Percentiles rank a stretch among this genome's conserved stretches.
Evolutionary conservation across 2,888 invertebrate species (phyloP).

Genomic region (Cryptosula pallasiana): DNA sequence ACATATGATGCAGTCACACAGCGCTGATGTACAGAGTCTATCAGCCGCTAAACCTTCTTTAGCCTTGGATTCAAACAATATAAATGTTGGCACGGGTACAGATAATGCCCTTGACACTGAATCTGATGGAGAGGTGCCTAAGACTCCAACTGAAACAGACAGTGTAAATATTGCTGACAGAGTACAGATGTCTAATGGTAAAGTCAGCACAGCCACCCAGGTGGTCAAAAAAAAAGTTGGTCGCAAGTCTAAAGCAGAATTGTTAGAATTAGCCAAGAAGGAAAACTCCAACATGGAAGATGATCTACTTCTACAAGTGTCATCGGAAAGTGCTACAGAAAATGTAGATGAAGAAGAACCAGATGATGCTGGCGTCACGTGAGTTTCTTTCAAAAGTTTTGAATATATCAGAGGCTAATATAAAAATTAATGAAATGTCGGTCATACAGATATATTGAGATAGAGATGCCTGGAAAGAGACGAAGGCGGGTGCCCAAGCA

Average conservation of each 20-base stretch:
- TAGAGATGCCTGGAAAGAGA: slow-evolving; percentile 12
- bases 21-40: slow-evolving; percentile 21
- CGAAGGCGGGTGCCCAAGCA: slow-evolving; percentile 1
- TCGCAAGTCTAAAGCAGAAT: slow-evolving; percentile 33
- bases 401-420: not conserved
- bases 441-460: slow-evolving; percentile 10
- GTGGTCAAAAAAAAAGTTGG: slow-evolving; percentile 32
- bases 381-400: too few relatives aligned
- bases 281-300: slow-evolving; percentile 25
- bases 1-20: slow-evolving; percentile 47
- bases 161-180: slow-evolving; percentile 17
- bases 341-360: slow-evolving; percentile 24
- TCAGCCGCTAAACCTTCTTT: not conserved
- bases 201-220: slow-evolving; percentile 20
- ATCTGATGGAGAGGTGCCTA: not conserved
- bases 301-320: not conserved
- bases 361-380: not conserved
- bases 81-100: not conserved
- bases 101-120: not conserved
- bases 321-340: slow-evolving; percentile 30
- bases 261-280: slow-evolving; percentile 25
- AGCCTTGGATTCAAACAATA: not conserved
- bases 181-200: not conserved
- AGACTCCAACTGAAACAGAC: slow-evolving; percentile 21
- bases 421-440: not conserved